These are phyloP conservation scores for Beris chalybata DNA, from an alignment of 2,888 invertebrate genomes.

Conservation along the genomic window DNA sequence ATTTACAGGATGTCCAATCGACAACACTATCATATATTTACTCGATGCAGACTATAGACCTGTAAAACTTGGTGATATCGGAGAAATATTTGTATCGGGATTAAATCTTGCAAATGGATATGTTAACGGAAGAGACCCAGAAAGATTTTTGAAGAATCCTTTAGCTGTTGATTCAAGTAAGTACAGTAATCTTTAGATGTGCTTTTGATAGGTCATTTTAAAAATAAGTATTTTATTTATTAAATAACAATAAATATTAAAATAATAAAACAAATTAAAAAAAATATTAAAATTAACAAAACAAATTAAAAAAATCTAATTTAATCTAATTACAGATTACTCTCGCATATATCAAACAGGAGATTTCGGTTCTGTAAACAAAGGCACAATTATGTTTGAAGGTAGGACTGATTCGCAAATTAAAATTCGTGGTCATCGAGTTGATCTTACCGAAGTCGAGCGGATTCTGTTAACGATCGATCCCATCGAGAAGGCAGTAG, in stretches of 20 bases:
- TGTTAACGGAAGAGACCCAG: conserved; percentile 72
- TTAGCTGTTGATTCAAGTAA: conserved; percentile 67
- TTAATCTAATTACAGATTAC: too few species aligned
- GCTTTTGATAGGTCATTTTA: too few species aligned
- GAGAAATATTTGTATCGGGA: conserved; percentile 82
- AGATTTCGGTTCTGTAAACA: conserved; percentile 75
- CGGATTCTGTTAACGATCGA: conserved; percentile 66
- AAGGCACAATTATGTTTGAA: conserved; percentile 72
- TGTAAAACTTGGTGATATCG: conserved; percentile 72
- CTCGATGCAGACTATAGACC: conserved; percentile 74
- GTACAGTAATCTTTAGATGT: conserved; percentile 29
- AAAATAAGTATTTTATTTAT: too few species aligned
- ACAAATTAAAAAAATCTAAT: too few species aligned
- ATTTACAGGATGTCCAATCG: conserved; percentile 68
- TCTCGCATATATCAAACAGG: conserved; percentile 80
- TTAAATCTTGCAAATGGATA: conserved; percentile 80
- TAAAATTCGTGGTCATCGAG: conserved; percentile 83
- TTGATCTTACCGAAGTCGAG: conserved; percentile 84
- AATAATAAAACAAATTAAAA: too few species aligned
- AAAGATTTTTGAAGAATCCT: conserved; percentile 76
- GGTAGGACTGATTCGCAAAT: conserved; percentile 85
- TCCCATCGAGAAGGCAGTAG: conserved; percentile 74
- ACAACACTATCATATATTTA: conserved; percentile 80
- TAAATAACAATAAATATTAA: too few species aligned
- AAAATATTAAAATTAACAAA: too few species aligned